Conservation (phyloP, 2,113 vertebrate species). For the Stictonetta naevosa region DNA sequence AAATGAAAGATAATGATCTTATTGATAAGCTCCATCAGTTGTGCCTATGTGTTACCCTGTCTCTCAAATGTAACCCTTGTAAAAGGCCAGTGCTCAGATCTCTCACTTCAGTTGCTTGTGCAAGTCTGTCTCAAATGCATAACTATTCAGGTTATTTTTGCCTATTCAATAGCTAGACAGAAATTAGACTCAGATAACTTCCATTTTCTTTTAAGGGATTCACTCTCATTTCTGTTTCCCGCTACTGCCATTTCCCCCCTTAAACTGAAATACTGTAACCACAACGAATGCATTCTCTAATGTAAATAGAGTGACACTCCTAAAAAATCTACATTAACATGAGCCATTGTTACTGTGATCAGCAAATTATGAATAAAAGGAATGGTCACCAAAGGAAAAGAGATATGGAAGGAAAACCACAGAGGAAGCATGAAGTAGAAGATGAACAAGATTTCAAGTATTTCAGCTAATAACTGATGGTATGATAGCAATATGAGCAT, state of each 20-base stretch:
- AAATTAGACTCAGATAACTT: not conserved
- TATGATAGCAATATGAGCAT: not conserved
- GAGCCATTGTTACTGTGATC: not conserved
- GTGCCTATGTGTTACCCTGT: not conserved
- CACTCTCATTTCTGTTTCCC: not conserved
- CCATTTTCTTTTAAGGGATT: not conserved
- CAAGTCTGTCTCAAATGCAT: not conserved
- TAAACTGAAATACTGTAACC: not conserved
- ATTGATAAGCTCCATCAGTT: not conserved
- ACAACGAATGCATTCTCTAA: not conserved
- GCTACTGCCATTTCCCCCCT: not conserved
- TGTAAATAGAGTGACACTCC: not conserved
- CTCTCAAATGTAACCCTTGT: not conserved
- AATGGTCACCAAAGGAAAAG: not conserved
- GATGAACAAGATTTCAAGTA: not conserved
- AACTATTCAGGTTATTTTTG: not conserved
- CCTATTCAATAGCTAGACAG: not conserved
- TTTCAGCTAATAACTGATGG: not conserved
- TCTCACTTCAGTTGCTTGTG: not conserved
- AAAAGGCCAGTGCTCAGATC: not conserved
- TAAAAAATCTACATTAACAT: not conserved
- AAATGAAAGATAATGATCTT: not conserved
- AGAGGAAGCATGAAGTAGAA: not conserved
- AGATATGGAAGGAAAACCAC: not conserved
- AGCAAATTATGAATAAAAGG: not conserved